Evolutionary conservation across 2,888 invertebrate species (phyloP).

Genomic region (Steinernema hermaphroditum): DNA sequence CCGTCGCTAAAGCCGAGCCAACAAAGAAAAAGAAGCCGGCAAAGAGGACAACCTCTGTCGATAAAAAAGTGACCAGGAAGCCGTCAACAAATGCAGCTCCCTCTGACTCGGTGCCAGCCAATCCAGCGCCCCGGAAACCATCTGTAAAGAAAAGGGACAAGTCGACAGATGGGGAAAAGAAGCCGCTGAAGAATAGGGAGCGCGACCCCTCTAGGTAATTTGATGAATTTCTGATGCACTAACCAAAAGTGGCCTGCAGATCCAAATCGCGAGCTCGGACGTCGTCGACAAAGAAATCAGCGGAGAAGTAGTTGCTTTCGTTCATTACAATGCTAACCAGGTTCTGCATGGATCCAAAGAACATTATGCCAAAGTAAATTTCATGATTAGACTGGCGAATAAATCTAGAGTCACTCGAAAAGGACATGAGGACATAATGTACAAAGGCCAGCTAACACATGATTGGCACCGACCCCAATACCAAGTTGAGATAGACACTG

Average conservation of each 20-base stretch:
- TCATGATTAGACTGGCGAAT: no score
- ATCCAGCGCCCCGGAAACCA: not conserved
- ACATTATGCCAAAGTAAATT: no score
- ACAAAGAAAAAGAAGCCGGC: constrained; percentile 44
- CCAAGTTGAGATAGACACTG: no score
- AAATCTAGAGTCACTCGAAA: no score
- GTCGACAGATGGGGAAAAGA: not conserved
- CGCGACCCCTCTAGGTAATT: not conserved
- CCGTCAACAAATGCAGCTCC: not conserved
- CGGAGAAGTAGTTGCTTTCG: no score
- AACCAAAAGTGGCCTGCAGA: not conserved
- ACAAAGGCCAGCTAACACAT: no score
- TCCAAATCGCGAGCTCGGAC: not conserved
- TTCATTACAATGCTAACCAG: no score
- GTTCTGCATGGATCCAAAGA: no score
- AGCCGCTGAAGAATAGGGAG: not conserved
- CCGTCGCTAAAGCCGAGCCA: constrained; percentile 29
- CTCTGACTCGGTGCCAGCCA: not conserved
- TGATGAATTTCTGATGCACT: not conserved
- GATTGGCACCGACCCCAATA: no score
- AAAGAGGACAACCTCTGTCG: not conserved
- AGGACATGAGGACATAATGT: no score
- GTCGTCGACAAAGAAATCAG: no score
- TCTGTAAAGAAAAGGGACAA: constrained; percentile 8
- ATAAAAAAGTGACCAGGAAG: not conserved